phyloP scores from a whole-genome alignment of 2,888 invertebrate genomes.

The Eupithecia subfuscata region DNA sequence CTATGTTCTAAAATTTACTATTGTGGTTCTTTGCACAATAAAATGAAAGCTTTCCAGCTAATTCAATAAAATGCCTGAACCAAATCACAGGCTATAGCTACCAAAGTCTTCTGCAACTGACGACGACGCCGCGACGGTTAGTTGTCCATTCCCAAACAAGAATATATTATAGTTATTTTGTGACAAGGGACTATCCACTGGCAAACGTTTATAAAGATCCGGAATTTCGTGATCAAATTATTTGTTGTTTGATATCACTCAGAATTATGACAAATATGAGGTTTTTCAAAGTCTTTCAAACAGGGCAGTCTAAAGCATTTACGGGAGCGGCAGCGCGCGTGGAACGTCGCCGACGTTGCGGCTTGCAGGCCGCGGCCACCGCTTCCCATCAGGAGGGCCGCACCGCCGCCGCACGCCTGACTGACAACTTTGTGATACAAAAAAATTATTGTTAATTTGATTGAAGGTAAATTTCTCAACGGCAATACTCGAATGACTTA shows the following conservation, averaged over 20 bases:
- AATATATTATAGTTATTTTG: too few species aligned
- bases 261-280: too few species aligned
- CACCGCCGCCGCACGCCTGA: too few species aligned
- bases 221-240: neutral
- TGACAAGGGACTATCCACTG: neutral
- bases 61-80: neutral
- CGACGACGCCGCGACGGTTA: too few species aligned
- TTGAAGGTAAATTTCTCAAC: slow-evolving; percentile 40
- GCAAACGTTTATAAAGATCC: neutral
- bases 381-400: too few species aligned
- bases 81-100: neutral
- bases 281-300: too few species aligned
- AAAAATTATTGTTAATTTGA: neutral
- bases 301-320: too few species aligned
- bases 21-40: neutral
- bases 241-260: neutral
- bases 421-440: too few species aligned
- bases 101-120: neutral
- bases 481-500: slow-evolving; percentile 68
- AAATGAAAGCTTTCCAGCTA: neutral
- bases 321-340: too few species aligned
- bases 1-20: neutral
- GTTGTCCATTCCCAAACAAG: neutral
- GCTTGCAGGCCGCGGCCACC: too few species aligned
- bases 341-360: too few species aligned